Conservation (phyloP, 2,113 vertebrate species). For the Diadophis punctatus region DNA sequence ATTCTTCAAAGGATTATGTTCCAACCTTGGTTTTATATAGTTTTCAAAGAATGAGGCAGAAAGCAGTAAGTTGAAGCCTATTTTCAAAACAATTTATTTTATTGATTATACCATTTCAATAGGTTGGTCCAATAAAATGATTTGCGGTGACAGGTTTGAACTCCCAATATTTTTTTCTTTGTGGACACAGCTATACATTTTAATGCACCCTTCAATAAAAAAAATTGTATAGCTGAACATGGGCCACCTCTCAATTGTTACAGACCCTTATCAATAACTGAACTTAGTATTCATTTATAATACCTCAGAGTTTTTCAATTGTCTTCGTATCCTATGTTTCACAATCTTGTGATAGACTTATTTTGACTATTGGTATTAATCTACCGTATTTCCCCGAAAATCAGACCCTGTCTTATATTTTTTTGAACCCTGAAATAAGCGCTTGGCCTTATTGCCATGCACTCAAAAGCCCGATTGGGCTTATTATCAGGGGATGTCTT, state of each 20-base stretch:
- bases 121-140: slow-evolving; percentile 6
- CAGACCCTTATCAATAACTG: slow-evolving; percentile 5
- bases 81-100: background rate
- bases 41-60: background rate
- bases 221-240: slow-evolving; percentile 18
- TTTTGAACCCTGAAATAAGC: too few species aligned
- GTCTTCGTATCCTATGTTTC: background rate
- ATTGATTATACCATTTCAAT: background rate
- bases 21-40: background rate
- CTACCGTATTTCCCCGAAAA: too few species aligned
- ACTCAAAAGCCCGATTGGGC: too few species aligned
- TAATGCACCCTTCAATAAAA: slow-evolving; percentile 11
- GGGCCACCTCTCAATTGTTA: background rate
- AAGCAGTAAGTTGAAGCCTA: background rate
- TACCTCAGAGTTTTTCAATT: background rate
- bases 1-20: background rate
- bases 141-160: slow-evolving; percentile 31
- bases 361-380: background rate
- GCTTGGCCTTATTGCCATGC: too few species aligned
- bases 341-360: background rate
- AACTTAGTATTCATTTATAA: background rate
- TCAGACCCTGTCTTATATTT: too few species aligned
- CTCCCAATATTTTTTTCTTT: slow-evolving; percentile 11
- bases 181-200: rapidly evolving
- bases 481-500: too few species aligned